Evolutionary conservation across 2,113 vertebrate species (phyloP), one percentile per base, ranked within the genome.

Genomic region (Pomatorhinus ruficollis): DNA sequence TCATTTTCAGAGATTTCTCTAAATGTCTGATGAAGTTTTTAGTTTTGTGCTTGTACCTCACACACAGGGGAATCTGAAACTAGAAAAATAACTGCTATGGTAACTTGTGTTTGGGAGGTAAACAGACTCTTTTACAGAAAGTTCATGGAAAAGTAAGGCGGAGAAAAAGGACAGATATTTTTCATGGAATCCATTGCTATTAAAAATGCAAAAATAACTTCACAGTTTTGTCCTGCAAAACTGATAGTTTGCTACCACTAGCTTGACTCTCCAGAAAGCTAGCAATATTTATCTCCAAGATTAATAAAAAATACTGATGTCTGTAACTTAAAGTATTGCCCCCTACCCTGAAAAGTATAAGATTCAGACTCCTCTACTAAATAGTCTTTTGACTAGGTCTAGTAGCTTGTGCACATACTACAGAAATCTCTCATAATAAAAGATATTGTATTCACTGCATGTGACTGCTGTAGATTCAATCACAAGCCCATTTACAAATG

Each of bases 401-500:
- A 89, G 76, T 35, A 94, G 70, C 54, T 79, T 83, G 42, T 77
- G 42, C 59, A 80, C 79, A 85, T 66, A 59, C 20, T 28, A 42
- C 69, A 85, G 76, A 96, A 95, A 95, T 87, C 21, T 84, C 61
- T 90, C 59, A 77, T 64, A 82, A 89, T 71, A 81, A 89, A 91
- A 57, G 11, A 82, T 35, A 79, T 2, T 54, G 33, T 79, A 82
- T 89, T 96, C 65, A 60, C 35, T 76, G 19, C 45, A 60, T 54
- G 50, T 52, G 72, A 60, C 65, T 89, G 69, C 39, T 90, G 77
- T 33, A 90, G 79, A 86, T 93, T 78, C 30, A 93, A 53, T 89
- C 83, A 77, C 33, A 87, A 77, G 28, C 42, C 60, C 88, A 77
- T 90, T 94, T 93, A 93, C 70, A 93, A 95, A 89, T 45, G 39